Evolutionary conservation across 2,888 invertebrate species (phyloP).

Genomic region (Pyrrhia umbra): DNA sequence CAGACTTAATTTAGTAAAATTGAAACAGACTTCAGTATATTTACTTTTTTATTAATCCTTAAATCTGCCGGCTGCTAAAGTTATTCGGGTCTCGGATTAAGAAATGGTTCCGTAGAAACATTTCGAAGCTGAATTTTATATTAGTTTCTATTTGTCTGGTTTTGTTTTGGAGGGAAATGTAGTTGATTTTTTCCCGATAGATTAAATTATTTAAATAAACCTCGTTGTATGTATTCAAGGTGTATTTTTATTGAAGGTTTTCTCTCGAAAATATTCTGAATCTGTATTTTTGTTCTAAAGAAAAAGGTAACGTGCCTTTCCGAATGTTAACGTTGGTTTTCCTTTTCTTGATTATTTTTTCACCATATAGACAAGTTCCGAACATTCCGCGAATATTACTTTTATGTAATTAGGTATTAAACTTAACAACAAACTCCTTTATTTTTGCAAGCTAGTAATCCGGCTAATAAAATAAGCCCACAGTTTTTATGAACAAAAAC

Average conservation of each 20-base stretch:
- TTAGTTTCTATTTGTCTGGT: slow-evolving; percentile 27
- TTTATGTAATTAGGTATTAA: too few relatives aligned
- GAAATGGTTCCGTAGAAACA: slow-evolving; percentile 27
- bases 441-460: too few relatives aligned
- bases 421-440: too few relatives aligned
- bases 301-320: not conserved
- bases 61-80: slow-evolving; percentile 40
- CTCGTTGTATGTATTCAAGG: not conserved
- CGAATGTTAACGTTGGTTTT: not conserved
- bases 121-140: slow-evolving; percentile 32
- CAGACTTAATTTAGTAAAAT: slow-evolving; percentile 57
- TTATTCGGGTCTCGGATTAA: slow-evolving; percentile 47
- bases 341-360: not conserved
- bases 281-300: not conserved
- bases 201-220: not conserved
- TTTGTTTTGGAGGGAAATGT: slow-evolving; percentile 4
- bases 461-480: too few relatives aligned
- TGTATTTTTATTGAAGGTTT: not conserved
- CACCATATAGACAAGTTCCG: not conserved
- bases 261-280: not conserved
- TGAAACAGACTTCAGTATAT: slow-evolving; percentile 50
- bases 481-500: too few relatives aligned
- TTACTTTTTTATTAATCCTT: slow-evolving; percentile 58
- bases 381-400: too few relatives aligned
- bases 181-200: not conserved